Evolutionary conservation across 2,888 invertebrate species (phyloP).

Genomic region (Dendrolimus houi): DNA sequence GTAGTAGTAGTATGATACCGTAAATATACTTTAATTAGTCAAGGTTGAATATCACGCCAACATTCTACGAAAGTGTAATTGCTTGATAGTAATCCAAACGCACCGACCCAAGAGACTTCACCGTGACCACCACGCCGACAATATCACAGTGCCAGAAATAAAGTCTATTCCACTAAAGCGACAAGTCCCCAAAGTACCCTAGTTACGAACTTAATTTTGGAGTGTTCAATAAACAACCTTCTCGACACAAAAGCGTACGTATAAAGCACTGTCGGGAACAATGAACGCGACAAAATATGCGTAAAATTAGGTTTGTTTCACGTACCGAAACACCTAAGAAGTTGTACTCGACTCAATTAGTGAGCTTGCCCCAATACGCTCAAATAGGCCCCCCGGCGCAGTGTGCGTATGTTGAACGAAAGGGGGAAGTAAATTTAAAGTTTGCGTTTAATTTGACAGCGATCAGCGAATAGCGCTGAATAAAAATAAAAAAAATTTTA

Average conservation of each 20-base stretch:
- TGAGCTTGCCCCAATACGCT: constrained; percentile 30
- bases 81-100: not conserved
- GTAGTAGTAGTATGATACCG: too few species aligned
- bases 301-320: constrained; percentile 38
- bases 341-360: constrained; percentile 40
- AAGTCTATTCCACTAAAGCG: not conserved
- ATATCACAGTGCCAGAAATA: not conserved
- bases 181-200: not conserved
- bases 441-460: constrained; percentile 10
- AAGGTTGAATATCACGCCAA: too few species aligned
- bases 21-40: too few species aligned
- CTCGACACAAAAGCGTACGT: constrained; percentile 2
- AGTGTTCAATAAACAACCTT: not conserved
- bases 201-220: not conserved
- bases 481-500: not conserved
- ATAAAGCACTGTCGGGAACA: constrained; percentile 7
- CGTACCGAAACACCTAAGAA: constrained; percentile 26
- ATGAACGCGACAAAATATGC: constrained; percentile 27
- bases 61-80: too few species aligned
- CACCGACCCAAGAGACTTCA: not conserved
- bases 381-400: constrained; percentile 28
- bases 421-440: constrained; percentile 13
- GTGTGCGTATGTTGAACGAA: constrained; percentile 15
- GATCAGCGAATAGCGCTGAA: constrained; percentile 4
- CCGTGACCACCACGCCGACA: not conserved